Conservation (phyloP, 2,888 invertebrate genomes). For the Eilema depressum region DNA sequence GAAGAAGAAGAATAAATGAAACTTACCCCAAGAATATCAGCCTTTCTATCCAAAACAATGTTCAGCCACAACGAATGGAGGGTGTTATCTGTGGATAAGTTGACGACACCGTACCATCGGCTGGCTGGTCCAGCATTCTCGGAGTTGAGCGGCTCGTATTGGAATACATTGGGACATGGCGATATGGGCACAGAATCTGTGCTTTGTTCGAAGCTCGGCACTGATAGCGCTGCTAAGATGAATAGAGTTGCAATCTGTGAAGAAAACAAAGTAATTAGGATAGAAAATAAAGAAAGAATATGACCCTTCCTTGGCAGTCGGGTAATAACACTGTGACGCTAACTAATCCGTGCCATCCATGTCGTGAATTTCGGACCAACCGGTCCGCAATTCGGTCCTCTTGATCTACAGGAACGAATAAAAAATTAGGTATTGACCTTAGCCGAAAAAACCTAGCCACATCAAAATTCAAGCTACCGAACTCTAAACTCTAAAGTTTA, state of each 20-base stretch:
- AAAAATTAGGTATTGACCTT: no score
- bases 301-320: no score
- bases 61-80: slow-evolving; percentile 88
- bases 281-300: not conserved
- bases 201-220: slow-evolving; percentile 64
- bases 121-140: slow-evolving; percentile 75
- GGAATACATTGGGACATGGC: slow-evolving; percentile 88
- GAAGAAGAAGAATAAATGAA: not conserved
- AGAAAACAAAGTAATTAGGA: not conserved
- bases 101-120: slow-evolving; percentile 88
- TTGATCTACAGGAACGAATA: no score
- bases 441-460: no score
- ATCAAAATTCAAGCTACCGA: no score
- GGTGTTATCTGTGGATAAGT: slow-evolving; percentile 85
- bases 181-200: slow-evolving; percentile 64
- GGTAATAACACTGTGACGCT: no score
- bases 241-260: slow-evolving; percentile 60
- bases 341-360: no score
- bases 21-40: slow-evolving; percentile 88
- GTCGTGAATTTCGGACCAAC: no score
- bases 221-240: slow-evolving; percentile 61
- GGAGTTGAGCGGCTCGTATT: slow-evolving; percentile 83
- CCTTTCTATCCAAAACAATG: slow-evolving; percentile 86
- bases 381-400: no score
- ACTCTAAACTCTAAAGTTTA: no score